Conservation (phyloP, 2,797 vertebrate species). For the Austrolebias charrua region DNA sequence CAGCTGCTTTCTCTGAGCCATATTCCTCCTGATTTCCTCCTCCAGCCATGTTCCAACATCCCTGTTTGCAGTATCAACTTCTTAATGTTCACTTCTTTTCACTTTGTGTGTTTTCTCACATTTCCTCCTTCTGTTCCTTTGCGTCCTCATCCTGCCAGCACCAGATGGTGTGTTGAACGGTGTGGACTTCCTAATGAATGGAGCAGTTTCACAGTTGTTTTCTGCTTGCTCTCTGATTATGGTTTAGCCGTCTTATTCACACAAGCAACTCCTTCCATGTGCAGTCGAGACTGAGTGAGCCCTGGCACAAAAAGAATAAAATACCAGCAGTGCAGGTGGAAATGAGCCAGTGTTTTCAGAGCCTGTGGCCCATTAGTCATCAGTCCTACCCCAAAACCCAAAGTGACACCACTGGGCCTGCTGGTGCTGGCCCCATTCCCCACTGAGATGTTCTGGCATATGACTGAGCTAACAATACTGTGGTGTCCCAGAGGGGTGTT, state of each 20-base stretch:
- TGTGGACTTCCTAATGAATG: slow-evolving; percentile 68
- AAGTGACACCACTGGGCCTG: slow-evolving; percentile 67
- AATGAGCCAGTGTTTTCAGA: slow-evolving; percentile 63
- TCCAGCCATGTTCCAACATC: slow-evolving; percentile 2
- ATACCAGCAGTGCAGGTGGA: slow-evolving; percentile 57
- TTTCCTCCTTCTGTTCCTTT: slow-evolving; percentile 38
- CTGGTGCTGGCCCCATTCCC: slow-evolving; percentile 33
- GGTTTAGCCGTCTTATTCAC: slow-evolving; percentile 57
- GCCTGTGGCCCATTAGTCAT: slow-evolving; percentile 75
- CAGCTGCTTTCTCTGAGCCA: slow-evolving; percentile 12
- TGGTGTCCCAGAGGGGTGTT: slow-evolving; percentile 54
- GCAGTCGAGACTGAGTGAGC: slow-evolving; percentile 36
- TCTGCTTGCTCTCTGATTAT: slow-evolving; percentile 58
- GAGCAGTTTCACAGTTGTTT: slow-evolving; percentile 61
- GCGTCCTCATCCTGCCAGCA: slow-evolving; percentile 22
- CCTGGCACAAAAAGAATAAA: slow-evolving; percentile 34
- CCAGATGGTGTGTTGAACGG: slow-evolving; percentile 61
- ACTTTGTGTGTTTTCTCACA: slow-evolving; percentile 27
- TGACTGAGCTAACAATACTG: slow-evolving; percentile 55
- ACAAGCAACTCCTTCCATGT: slow-evolving; percentile 38
- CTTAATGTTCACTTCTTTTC: slow-evolving; percentile 40
- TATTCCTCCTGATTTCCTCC: neutral
- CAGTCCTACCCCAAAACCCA: slow-evolving; percentile 65
- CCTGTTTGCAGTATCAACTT: slow-evolving; percentile 23
- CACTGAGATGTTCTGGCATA: slow-evolving; percentile 46